Evolutionary conservation across 2,113 vertebrate species (phyloP), one percentile per base, ranked within the genome.

Genomic region (Coreoperca whiteheadi): DNA sequence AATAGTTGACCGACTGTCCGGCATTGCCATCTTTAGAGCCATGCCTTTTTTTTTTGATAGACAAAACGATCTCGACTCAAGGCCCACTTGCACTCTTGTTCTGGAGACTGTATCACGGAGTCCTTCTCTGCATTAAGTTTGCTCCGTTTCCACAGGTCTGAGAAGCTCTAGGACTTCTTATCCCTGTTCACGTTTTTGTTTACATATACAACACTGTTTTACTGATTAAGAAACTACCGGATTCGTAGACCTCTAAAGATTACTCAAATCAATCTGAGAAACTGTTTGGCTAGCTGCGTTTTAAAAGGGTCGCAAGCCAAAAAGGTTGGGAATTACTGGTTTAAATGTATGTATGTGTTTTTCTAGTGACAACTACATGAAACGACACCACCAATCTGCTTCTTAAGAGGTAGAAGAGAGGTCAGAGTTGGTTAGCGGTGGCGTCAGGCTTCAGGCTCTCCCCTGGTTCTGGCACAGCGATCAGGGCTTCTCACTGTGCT

Each of bases 401-500:
- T 30, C 23, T 43, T 9, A 11, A n/a, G 66, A 53, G 67, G 67
- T 82, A 43, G 61, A 64, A n/a, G 8, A 71, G 54, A 79, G 77
- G 79, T 85, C 72, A 77, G 30, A 69, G 60, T 15, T 41, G 79
- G 69, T 85, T 85, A 66, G 85, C 6, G 78, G 74, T 88, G 89
- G 87, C 79, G 73, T 80, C 82, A 59, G 67, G 46, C 54, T 75
- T 54, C 5, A 18, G 39, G 72, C 25, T 57, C 53, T 68, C 64
- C 68, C 54, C 69, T 41, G 61, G 63, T 9, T 59, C 68, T 72
- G 54, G 66, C 16, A 61, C 56, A 0, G 1, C 0, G 4, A 43
- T 20, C n/a, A 20, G 23, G 59, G 60, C 16, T 39, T 28, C 74
- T 39, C 46, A 23, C 83, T 79, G 84, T 79, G 71, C n/a, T 74